phyloP scores from a whole-genome alignment of 1,140 invertebrate species.

The Doryteuthis pealeii region DNA sequence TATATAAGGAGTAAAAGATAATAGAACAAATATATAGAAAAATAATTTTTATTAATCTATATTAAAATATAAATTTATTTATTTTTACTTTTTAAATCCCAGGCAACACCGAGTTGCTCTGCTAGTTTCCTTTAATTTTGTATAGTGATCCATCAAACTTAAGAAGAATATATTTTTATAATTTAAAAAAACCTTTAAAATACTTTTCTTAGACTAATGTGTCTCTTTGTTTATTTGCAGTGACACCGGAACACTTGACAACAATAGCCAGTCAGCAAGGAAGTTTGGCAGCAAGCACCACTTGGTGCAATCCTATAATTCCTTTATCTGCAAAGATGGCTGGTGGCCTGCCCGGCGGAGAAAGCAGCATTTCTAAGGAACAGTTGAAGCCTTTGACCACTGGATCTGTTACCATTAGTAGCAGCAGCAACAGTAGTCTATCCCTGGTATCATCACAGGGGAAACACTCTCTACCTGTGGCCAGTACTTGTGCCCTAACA shows the following conservation, averaged over 20 bases:
- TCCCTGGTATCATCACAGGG: not conserved
- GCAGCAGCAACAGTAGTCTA: not conserved
- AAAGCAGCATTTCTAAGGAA: not conserved
- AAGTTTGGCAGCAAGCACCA: constrained; percentile 6
- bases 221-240: not conserved
- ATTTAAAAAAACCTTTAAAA: no score
- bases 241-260: constrained; percentile 11
- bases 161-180: no score
- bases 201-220: no score
- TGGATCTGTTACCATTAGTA: not conserved
- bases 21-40: no score
- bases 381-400: not conserved
- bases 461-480: not conserved
- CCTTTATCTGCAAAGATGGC: constrained; percentile 4
- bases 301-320: constrained; percentile 9
- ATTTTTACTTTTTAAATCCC: no score
- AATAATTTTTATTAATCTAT: no score
- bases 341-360: not conserved
- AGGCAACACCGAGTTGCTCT: no score
- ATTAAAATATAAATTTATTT: no score
- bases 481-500: not conserved
- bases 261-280: constrained; percentile 13
- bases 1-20: no score
- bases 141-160: no score
- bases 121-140: no score